Evolutionary conservation across 2,797 vertebrate species (phyloP), one percentile per base, ranked within the genome.

Genomic region (Enteromius thamalakanensis): DNA sequence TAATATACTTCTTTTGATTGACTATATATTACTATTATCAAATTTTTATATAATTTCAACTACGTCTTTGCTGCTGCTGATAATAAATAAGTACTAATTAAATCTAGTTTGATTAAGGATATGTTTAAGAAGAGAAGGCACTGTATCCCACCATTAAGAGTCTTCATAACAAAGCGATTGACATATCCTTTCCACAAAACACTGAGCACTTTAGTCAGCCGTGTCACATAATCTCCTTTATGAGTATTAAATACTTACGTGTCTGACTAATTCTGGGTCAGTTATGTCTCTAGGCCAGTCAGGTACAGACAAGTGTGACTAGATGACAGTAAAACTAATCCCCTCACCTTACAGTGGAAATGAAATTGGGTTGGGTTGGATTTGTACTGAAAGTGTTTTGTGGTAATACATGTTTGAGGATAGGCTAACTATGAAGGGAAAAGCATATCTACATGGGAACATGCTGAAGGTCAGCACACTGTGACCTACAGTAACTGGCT

Each of bases 141-240:
- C 26, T 72, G 26, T 12, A 42, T 69, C n/a, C 9, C 42, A 5
- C 23, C 26, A 1, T 6, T 7, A 47, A 29, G 64, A 77, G 5
- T 47, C 6, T 65, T 47, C 0, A 32, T 32, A 62, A 9, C 4
- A 29, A 62, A 34, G 37, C 53, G 15, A 19, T 15, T 74, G 58
- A 69, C 26, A 40, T 14, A 84, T 76, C 80, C 49, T 34, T 72
- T 83, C 34, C 55, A 75, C 64, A 77, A 45, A 53, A 51, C 49
- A 32, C 47, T 69, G 78, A 79, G n/a, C 19, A 62, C 76, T 82
- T 40, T 60, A 70, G 71, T 82, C 78, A 85, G 84, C 70, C 58
- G 58, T 49, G 10, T 67, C 84, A 72, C 65, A 71, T 93, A 91
- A 93, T 91, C 92, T 68, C 85, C 88, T 92, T 89, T 89, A 64